Evolutionary conservation across 2,888 invertebrate species (phyloP), one percentile per base, ranked within the genome.

Genomic region (Sphaerophoria taeniata): DNA sequence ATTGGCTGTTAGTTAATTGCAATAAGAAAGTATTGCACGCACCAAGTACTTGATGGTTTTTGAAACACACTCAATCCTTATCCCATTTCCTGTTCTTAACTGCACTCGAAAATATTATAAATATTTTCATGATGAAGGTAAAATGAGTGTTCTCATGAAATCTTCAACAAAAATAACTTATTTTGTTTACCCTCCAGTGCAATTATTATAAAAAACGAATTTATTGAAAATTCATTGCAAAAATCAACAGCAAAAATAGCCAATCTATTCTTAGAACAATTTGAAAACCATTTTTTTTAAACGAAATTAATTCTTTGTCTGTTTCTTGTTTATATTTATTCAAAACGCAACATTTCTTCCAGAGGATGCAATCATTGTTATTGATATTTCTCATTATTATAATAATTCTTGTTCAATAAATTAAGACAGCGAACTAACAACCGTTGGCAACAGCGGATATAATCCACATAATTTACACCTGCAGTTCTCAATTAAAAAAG

Each of bases 391-490:
- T 60, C 34, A 43, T 60, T 0, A 12, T 11, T 11, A 36, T 14
- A 58, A 58, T 58, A 63, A 47, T 45, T 63, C 34, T 33, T 34
- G n/a, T 47, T 47, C 49, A 63, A 36, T 34, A 31, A 53, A 11
- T 11, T 5, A 39, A 53, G 24, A 24, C 24, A 24, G 24, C 24
- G 24, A 24, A 24, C 12, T 9, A 36, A 67, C 51, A 67, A 51
- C 24, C 51, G 67, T 67, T 67, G 67, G 67, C 67, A 67, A 67
- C 67, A 67, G 7, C 67, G 67, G 6, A 31, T 24, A 31, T 53
- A 67, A 67, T 67, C 51, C 65, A 67, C 51, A 67, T 51, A 67
- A 53, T 67, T 67, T 67, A 53, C 67, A 67, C 67, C 67, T 67
- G 67, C 67, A 67, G 39, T 24, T 67, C 53, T 39, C 67, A 67